phyloP scores from a whole-genome alignment of 2,888 invertebrate genomes.

The Siphonodentalium dalli region DNA sequence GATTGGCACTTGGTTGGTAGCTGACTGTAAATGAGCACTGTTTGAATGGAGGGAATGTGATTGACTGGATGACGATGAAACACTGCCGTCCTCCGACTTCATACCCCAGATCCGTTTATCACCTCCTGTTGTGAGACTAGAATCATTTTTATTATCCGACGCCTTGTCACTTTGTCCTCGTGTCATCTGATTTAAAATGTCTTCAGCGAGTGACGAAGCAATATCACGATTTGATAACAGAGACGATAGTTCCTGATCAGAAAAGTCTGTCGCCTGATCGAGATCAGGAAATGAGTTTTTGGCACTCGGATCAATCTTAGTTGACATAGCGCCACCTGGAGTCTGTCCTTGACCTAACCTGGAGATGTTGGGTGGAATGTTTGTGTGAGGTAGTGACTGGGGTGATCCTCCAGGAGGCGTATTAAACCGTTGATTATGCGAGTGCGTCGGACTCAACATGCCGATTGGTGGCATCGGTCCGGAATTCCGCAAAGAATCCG shows the following conservation, averaged over 20 bases:
- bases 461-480: too few relatives aligned
- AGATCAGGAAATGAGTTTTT: slow-evolving; percentile 26
- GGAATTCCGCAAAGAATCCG: too few relatives aligned
- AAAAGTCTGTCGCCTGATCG: slow-evolving; percentile 30
- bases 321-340: slow-evolving; percentile 23
- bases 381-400: too few relatives aligned
- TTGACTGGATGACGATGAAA: slow-evolving; percentile 2
- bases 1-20: background rate
- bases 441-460: too few relatives aligned
- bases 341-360: slow-evolving; percentile 17
- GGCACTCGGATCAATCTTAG: too few relatives aligned
- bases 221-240: slow-evolving; percentile 77
- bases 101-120: too few relatives aligned
- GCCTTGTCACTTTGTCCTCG: slow-evolving; percentile 24
- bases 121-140: too few relatives aligned
- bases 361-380: too few relatives aligned
- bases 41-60: background rate
- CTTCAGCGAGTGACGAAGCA: slow-evolving; percentile 73
- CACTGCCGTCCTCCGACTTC: slow-evolving; percentile 3
- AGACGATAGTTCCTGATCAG: slow-evolving; percentile 77
- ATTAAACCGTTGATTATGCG: too few relatives aligned
- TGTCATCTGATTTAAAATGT: slow-evolving; percentile 81
- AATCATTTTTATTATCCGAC: slow-evolving; percentile 8
- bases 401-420: too few relatives aligned
- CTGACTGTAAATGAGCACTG: background rate